Evolutionary conservation across 53 echinoderm and acorn worm species (phyloP), one percentile per base, ranked within the genome.

Genomic region (Stichopus horrens): DNA sequence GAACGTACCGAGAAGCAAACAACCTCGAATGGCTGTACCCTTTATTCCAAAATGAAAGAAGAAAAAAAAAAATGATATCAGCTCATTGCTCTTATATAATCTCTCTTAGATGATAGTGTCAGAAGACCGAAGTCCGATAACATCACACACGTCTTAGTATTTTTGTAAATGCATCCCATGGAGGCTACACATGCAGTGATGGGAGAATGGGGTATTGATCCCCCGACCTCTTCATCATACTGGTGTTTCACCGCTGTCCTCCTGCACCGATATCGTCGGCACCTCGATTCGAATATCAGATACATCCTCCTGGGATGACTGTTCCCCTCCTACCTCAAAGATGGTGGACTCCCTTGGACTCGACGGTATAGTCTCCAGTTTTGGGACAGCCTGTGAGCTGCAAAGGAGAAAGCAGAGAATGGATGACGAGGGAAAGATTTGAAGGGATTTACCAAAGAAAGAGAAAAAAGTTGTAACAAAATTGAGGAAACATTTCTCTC

Each of bases 331-430:
- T 21, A 75, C 74, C 74, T 92, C 90, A 14, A 89, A 79, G 53
- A 86, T 80, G 52, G 86, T 74, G 2, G 92, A 92, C 22, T 83
- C 86, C 74, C 85, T 53, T 6, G 92, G 92, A 75, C 92, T 92
- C 74, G 89, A 89, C 11, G 92, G 92, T 56, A 92, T 92, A 6
- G 92, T 92, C 57, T 87, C 87, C 74, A 87, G 21, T 10, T 55
- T 74, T 55, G 87, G 87, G 55, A 75, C 54, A 21, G 87, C 87
- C 60, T 65, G 71, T 9, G 86, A 23, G 53, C 71, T 86, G 86
- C 77, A 52, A 5, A 4, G 10, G 58, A n/a, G 83, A 83, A 19
- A 11, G 52, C 4, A 13, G 59, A 83, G 20, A 57, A 57, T n/a
- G 71, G 71, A 20, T 16, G 71, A 71, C 6, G 37, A 37, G 37